These are phyloP conservation scores for Lutraria rhynchaena DNA, from an alignment of 1,140 invertebrate species.

Conservation along the genomic window DNA sequence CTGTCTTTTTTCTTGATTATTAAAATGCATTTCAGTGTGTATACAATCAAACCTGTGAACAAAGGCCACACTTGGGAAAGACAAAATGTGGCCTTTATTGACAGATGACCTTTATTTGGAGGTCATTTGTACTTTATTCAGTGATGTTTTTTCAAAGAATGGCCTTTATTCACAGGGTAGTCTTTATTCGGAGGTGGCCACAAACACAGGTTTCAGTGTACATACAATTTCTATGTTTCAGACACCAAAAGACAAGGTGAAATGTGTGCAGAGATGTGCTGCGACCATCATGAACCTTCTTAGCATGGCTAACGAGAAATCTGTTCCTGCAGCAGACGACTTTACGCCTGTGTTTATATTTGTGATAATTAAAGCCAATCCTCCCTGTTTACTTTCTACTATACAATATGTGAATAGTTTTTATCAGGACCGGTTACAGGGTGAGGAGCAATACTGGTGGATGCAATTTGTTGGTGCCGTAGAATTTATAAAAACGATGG, in stretches of 20 bases:
- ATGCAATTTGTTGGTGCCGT: constrained; percentile 98
- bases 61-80: too few species aligned
- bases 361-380: constrained; percentile 98
- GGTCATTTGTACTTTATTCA: background rate
- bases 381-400: constrained; percentile 96
- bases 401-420: constrained; percentile 98
- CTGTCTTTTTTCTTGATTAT: too few species aligned
- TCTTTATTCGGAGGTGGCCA: too few species aligned
- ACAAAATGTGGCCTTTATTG: too few species aligned
- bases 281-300: constrained; percentile 95
- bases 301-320: constrained; percentile 89
- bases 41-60: too few species aligned
- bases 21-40: too few species aligned
- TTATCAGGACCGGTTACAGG: constrained; percentile 91
- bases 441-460: constrained; percentile 99
- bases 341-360: constrained; percentile 98
- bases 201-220: too few species aligned
- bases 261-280: constrained; percentile 92
- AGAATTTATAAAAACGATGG: constrained; percentile 99
- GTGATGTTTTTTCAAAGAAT: too few species aligned
- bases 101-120: too few species aligned
- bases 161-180: too few species aligned
- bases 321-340: constrained; percentile 97
- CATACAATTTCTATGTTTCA: constrained; percentile 62
- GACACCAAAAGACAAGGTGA: constrained; percentile 96